Evolutionary conservation across 2,888 invertebrate genomes (phyloP), one percentile per base, ranked within the genome.

Genomic region (Amphipyra berbera): DNA sequence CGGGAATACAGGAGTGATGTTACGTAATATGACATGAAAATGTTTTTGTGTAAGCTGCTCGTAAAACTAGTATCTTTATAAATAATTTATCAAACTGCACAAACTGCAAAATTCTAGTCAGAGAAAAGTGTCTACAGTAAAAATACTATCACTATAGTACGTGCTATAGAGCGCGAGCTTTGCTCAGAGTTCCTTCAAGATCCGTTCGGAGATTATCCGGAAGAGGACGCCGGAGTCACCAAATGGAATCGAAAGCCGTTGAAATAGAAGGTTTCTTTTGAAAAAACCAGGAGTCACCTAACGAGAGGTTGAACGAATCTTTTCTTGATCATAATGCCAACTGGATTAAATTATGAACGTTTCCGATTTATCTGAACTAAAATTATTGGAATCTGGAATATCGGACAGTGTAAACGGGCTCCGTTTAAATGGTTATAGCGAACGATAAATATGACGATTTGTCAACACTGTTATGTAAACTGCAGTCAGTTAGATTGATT

Each of bases 401-500:
- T 49, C 27, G 27, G 1, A n/a, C 13, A n/a, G 8, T 41, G n/a
- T 49, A 38, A 59, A 59, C n/a, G 15, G n/a, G 7, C 33, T 21
- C 13, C 41, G 14, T 15, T 56, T 30, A 35, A 53, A 46, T 27
- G 46, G n/a, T n/a, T 8, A 54, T 7, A 41, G 10, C 21, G 2
- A 8, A 61, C 40, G 27, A 57, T 73, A 61, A 57, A 61, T 50
- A 33, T 37, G 10, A 41, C 9, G 13, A 15, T 57, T 47, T 68
- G 73, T 68, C 53, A 44, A 73, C 49, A 40, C n/a, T 21, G 21
- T 15, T 27, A 42, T 68, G 61, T 68, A 54, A 67, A 50, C 40
- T 67, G 49, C 38, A 45, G n/a, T 21, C n/a, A 21, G 53, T 49
- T 68, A 70, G 53, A 67, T 67, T 70, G 60, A 68, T 67, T 46